Evolutionary conservation across 2,797 vertebrate genomes (phyloP).

Genomic region (Rhinella marina): DNA sequence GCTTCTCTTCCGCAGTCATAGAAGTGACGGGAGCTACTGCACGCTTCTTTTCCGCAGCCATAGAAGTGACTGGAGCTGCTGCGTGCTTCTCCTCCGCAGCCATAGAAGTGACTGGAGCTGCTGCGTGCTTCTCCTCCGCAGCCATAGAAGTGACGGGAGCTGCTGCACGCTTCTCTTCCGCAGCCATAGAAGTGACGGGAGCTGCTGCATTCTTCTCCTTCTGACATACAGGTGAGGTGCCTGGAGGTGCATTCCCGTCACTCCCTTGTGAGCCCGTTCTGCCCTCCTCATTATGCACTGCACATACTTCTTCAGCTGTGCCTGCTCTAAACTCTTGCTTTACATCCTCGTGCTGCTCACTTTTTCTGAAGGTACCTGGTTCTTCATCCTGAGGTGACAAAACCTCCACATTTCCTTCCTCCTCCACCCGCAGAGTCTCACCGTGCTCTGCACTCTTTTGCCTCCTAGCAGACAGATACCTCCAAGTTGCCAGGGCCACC

Average conservation of each 20-base stretch:
- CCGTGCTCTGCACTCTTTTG: not conserved
- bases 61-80: not conserved
- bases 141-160: not conserved
- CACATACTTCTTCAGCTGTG: not conserved
- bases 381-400: not conserved
- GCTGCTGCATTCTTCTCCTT: not conserved
- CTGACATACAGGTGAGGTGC: not conserved
- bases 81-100: not conserved
- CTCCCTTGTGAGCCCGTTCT: not conserved
- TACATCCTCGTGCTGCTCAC: not conserved
- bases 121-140: not conserved
- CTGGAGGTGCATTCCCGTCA: not conserved
- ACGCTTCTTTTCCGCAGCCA: too few species aligned
- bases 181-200: too few species aligned
- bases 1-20: not conserved
- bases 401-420: not conserved
- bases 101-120: not conserved
- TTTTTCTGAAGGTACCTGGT: not conserved
- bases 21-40: not conserved
- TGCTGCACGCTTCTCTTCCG: not conserved
- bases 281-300: not conserved
- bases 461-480: constrained; percentile 17
- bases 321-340: not conserved
- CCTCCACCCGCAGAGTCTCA: too few species aligned
- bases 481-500: constrained; percentile 40